phyloP scores from a whole-genome alignment of 2,113 vertebrate genomes.

The Diadophis punctatus region DNA sequence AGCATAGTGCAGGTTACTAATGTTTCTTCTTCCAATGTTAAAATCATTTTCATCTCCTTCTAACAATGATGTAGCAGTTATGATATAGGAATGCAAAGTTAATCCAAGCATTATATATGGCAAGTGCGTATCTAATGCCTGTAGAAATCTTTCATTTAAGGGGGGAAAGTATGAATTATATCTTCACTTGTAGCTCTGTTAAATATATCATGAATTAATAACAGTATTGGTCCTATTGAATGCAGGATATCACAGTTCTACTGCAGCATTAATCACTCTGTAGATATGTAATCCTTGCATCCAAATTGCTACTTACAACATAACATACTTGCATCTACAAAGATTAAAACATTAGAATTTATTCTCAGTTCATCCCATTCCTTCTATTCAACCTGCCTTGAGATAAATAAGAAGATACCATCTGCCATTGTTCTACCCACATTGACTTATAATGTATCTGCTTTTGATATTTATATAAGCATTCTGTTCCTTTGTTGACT shows the following conservation, averaged over 20 bases:
- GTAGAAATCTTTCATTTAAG: background rate
- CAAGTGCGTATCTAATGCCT: background rate
- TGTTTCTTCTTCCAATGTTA: background rate
- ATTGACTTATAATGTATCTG: constrained; percentile 36
- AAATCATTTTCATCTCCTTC: background rate
- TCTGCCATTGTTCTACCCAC: constrained; percentile 20
- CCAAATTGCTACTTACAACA: background rate
- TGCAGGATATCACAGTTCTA: background rate
- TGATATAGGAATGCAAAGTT: background rate
- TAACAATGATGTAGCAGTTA: background rate
- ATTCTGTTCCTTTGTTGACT: constrained; percentile 37
- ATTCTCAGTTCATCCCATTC: constrained; percentile 31
- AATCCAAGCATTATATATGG: background rate
- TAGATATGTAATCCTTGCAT: background rate
- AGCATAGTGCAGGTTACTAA: background rate
- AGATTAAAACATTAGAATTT: background rate
- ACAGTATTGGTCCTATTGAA: background rate
- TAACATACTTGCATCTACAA: background rate
- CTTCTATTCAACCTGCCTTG: constrained; percentile 34
- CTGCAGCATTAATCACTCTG: constrained; percentile 3
- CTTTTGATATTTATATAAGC: constrained; percentile 22
- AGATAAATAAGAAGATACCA: constrained; percentile 41
- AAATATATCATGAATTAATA: background rate
- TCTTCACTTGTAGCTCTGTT: background rate
- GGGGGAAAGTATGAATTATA: background rate